phyloP scores from a whole-genome alignment of 2,888 invertebrate species.

The Apodemia hepburni region DNA sequence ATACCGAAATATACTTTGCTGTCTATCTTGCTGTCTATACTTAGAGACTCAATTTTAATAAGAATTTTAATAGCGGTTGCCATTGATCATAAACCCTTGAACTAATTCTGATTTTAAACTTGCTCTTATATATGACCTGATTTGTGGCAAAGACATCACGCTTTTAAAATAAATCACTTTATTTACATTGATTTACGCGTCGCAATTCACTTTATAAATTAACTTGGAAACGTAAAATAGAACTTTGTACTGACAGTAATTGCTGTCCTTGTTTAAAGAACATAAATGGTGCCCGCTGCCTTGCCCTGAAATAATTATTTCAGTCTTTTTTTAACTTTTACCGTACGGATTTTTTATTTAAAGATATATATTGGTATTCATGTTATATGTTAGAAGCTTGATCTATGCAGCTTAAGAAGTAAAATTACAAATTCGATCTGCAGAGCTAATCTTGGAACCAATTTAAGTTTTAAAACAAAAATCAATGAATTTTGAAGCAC shows the following conservation, averaged over 20 bases:
- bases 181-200: conserved; percentile 13
- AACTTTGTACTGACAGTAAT: background rate
- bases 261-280: background rate
- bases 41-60: background rate
- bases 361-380: too few species aligned
- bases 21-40: background rate
- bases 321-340: too few species aligned
- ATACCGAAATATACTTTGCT: background rate
- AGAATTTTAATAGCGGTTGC: conserved; percentile 9
- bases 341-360: too few species aligned
- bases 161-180: conserved; percentile 17
- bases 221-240: background rate
- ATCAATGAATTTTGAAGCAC: too few species aligned
- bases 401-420: too few species aligned
- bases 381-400: too few species aligned
- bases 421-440: too few species aligned
- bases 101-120: conserved; percentile 27
- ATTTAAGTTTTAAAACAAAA: too few species aligned
- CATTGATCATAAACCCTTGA: conserved; percentile 25
- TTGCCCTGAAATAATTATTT: background rate
- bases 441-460: too few species aligned
- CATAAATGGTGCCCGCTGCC: background rate
- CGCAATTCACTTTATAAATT: conserved; percentile 1
- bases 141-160: conserved; percentile 17
- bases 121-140: conserved; percentile 16